Percentiles rank a stretch among this genome's conserved stretches.
These are phyloP conservation scores for Limnephilus auricula DNA, from an alignment of 2,888 invertebrate species.

Conservation along the genomic window DNA sequence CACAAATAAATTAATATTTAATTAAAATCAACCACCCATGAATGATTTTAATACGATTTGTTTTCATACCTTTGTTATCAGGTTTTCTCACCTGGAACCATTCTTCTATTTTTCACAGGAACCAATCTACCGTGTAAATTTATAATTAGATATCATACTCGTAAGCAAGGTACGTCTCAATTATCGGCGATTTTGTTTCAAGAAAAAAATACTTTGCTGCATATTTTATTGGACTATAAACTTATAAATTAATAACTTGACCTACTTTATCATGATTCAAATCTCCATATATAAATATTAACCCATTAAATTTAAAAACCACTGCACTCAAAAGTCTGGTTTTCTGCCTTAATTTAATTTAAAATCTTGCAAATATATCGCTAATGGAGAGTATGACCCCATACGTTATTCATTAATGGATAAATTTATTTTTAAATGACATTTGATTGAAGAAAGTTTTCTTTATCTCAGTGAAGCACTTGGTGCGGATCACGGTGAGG, in stretches of 20 bases:
- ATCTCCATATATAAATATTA: neutral
- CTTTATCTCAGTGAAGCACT: neutral
- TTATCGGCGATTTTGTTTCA: neutral
- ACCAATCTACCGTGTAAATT: neutral
- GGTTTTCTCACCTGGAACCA: no score
- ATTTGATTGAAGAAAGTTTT: neutral
- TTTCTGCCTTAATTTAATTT: neutral
- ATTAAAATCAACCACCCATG: no score
- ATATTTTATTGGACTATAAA: neutral
- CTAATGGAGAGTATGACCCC: neutral
- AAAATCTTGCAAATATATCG: neutral
- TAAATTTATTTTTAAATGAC: neutral
- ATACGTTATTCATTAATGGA: neutral
- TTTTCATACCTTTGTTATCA: neutral
- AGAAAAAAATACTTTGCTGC: neutral
- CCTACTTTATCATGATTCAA: neutral
- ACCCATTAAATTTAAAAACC: neutral
- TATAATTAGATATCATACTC: neutral
- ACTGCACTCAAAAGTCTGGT: neutral
- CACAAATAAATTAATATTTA: neutral
- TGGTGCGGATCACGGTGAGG: neutral
- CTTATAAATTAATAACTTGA: neutral
- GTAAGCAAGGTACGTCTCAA: neutral
- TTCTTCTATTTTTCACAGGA: neutral
- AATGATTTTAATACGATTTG: no score